Evolutionary conservation across 2,888 invertebrate genomes (phyloP).

Genomic region (Siphlonurus alternatus): DNA sequence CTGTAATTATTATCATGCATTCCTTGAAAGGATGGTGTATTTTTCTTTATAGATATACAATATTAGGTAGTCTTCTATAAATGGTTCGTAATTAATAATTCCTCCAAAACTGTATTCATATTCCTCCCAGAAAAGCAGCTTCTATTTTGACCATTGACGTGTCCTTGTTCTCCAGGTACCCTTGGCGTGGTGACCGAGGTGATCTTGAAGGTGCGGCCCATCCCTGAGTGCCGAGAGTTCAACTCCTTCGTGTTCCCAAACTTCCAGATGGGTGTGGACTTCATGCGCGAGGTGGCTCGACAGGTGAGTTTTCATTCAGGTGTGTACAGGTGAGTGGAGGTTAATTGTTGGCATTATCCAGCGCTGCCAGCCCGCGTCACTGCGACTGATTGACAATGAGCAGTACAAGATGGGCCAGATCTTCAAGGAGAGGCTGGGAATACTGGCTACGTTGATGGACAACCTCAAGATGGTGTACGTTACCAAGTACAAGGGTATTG

Average conservation of each 20-base stretch:
- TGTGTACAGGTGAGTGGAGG: not conserved
- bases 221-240: constrained; percentile 33
- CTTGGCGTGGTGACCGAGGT: constrained; percentile 39
- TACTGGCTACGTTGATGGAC: constrained; percentile 28
- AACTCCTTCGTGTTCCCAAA: constrained; percentile 39
- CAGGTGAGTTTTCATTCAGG: constrained; percentile 27
- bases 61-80: constrained; percentile 36
- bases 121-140: not conserved
- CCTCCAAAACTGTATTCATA: not conserved
- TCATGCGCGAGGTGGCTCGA: constrained; percentile 35
- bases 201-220: constrained; percentile 36
- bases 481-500: constrained; percentile 33
- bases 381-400: constrained; percentile 41
- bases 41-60: too few species aligned
- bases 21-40: too few species aligned
- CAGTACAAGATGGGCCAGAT: constrained; percentile 36
- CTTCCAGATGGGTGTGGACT: constrained; percentile 36
- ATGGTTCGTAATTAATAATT: constrained; percentile 29
- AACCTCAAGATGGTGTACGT: constrained; percentile 35
- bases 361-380: constrained; percentile 39
- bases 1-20: too few species aligned
- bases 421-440: constrained; percentile 17
- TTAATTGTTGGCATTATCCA: constrained; percentile 14
- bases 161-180: constrained; percentile 24
- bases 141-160: not conserved